Percentiles rank a stretch among this genome's conserved stretches.
Conservation (phyloP, 2,113 vertebrate genomes). For the Ophthalmolycus amberensis region DNA sequence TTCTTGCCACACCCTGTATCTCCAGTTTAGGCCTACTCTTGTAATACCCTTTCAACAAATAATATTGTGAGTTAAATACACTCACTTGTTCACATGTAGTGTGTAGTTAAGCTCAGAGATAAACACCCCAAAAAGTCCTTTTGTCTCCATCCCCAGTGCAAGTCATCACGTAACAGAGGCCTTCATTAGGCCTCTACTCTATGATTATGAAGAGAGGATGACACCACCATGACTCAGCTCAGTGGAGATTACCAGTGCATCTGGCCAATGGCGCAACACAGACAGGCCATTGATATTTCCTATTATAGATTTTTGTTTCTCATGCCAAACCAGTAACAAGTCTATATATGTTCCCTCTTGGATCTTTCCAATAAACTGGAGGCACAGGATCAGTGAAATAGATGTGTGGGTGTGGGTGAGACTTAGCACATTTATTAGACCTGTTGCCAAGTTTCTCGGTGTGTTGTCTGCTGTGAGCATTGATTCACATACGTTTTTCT, state of each 20-base stretch:
- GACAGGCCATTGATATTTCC: conserved; percentile 75
- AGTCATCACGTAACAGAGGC: not conserved
- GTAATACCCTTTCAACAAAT: not conserved
- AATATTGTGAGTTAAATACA: not conserved
- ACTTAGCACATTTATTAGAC: conserved; percentile 18
- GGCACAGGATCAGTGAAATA: conserved; percentile 2
- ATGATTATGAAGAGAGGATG: not conserved
- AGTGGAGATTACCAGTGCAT: conserved; percentile 1
- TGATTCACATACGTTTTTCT: conserved; percentile 12
- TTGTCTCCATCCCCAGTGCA: not conserved
- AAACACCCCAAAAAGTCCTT: not conserved
- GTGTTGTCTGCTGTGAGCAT: not conserved
- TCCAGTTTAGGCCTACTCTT: not conserved
- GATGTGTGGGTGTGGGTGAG: not conserved
- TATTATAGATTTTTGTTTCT: conserved; percentile 66
- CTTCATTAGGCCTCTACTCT: not conserved
- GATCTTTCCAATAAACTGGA: conserved; percentile 30
- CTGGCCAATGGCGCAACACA: conserved; percentile 29
- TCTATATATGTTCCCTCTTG: conserved; percentile 12
- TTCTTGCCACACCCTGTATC: conserved; percentile 27
- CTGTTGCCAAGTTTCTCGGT: conserved; percentile 8
- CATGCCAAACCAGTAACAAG: conserved; percentile 44
- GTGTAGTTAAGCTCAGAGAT: not conserved
- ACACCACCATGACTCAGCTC: conserved; percentile 66
- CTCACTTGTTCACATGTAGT: not conserved